A percentile compares a stretch with the other conserved stretches of the same genome.
phyloP scores from a whole-genome alignment of 2,797 vertebrate genomes.

The Micropoecilia bifurca region DNA sequence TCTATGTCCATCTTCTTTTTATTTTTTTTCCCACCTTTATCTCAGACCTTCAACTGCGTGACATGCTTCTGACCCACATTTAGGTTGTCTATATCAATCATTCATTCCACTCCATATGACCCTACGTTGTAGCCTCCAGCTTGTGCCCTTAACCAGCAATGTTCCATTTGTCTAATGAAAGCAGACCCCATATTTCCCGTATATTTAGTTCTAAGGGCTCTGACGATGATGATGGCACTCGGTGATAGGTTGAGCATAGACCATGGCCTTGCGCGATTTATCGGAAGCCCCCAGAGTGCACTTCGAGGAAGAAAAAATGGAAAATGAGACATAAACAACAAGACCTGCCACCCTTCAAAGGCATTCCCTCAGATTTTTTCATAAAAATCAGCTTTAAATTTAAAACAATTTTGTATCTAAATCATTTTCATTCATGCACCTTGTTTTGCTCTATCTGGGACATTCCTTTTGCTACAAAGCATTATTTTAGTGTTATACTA shows the following conservation, averaged over 20 bases:
- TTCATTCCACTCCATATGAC: slow-evolving; percentile 56
- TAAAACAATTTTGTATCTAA: slow-evolving; percentile 13
- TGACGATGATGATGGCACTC: slow-evolving; percentile 55
- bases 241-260: slow-evolving; percentile 65
- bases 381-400: slow-evolving; percentile 10
- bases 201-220: slow-evolving; percentile 58
- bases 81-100: slow-evolving; percentile 70
- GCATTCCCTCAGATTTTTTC: slow-evolving; percentile 26
- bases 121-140: slow-evolving; percentile 53
- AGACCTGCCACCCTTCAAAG: slow-evolving; percentile 16
- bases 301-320: slow-evolving; percentile 38
- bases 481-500: background rate
- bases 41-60: slow-evolving; percentile 36
- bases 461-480: background rate
- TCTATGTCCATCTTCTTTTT: background rate
- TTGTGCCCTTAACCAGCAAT: slow-evolving; percentile 40
- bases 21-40: slow-evolving; percentile 14
- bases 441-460: background rate
- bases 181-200: slow-evolving; percentile 62
- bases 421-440: background rate
- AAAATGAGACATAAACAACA: slow-evolving; percentile 52
- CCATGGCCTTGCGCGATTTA: slow-evolving; percentile 63
- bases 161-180: slow-evolving; percentile 84
- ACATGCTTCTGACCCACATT: slow-evolving; percentile 69
- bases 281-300: slow-evolving; percentile 43